Evolutionary conservation across 2,113 vertebrate species (phyloP).

Genomic region (Physeter macrocephalus): DNA sequence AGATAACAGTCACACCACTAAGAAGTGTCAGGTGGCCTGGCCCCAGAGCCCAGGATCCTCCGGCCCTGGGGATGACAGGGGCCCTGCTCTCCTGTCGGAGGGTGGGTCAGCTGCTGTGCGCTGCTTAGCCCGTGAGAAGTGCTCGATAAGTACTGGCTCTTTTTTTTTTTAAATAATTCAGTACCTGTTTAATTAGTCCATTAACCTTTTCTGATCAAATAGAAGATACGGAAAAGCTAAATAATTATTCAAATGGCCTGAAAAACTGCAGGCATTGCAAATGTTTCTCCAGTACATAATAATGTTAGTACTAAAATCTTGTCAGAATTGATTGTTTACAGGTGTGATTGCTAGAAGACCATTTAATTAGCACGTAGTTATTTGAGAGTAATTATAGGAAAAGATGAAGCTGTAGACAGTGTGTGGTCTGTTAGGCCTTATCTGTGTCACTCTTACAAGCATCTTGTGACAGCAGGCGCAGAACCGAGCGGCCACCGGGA

Average conservation of each 20-base stretch:
- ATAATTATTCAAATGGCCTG: neutral
- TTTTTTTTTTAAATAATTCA: too few species aligned
- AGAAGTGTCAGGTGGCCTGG: neutral
- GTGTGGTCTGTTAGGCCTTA: neutral
- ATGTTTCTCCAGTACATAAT: neutral
- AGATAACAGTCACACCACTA: too few species aligned
- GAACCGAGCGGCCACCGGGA: neutral
- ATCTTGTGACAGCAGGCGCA: neutral
- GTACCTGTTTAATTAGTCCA: too few species aligned
- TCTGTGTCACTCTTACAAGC: neutral
- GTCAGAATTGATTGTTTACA: neutral
- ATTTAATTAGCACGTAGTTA: neutral
- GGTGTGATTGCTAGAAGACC: neutral
- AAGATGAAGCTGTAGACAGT: neutral
- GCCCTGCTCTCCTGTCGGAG: neutral
- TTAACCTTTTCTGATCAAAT: neutral
- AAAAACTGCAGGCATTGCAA: neutral
- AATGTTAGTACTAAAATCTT: neutral
- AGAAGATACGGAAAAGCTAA: neutral
- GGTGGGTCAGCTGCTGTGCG: neutral
- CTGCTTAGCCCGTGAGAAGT: neutral
- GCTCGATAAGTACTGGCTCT: neutral
- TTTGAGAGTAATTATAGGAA: neutral
- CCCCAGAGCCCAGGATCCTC: neutral
- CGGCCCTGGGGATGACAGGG: rapidly evolving